Base-by-base conservation (phyloP, 2,797 vertebrate species). In the Distichodus sexfasciatus region DNA sequence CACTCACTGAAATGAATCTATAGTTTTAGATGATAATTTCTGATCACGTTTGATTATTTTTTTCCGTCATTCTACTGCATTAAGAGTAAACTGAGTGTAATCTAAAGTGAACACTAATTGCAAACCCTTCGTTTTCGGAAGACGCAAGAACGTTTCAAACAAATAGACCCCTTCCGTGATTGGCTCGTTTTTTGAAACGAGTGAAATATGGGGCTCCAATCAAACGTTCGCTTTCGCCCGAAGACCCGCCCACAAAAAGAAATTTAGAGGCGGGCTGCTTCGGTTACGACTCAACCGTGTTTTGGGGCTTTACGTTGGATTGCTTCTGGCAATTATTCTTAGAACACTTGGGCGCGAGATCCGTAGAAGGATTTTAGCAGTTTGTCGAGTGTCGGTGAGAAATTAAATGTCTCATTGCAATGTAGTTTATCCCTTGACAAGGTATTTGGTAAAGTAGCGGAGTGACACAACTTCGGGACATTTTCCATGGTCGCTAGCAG, bases 251-350 rank as follows among this genome's bases (percentile, higher is more conserved):
- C 36, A 17, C 7, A 0, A 19, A 11, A 63, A 47, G 71, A 81
- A 77, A 81, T 77, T 67, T 71, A 75, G 26, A 82, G 65, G 90
- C 90, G 90, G 88, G 89, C 88, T 90, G 87, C 86, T 88, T 85
- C 81, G 76, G 70, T 77, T 12, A 60, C 35, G 41, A 67, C 41
- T 61, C 3, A 66, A 65, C 40, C 61, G 62, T 87, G 85, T 88
- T 87, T 87, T 84, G 6, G 19, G 28, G 33, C 3, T 15, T 14
- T 38, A 28, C 21, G 63, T 74, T 64, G 71, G 68, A 74, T 62
- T n/a, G n/a, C n/a, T n/a, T n/a, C n/a, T n/a, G n/a, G n/a, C n/a
- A n/a, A n/a, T n/a, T n/a, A n/a, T n/a, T n/a, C n/a, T n/a, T n/a
- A n/a, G n/a, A n/a, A n/a, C n/a, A n/a, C n/a, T n/a, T n/a, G n/a